Conservation (phyloP, 2,888 invertebrate species). For the Heliconius cydno region DNA sequence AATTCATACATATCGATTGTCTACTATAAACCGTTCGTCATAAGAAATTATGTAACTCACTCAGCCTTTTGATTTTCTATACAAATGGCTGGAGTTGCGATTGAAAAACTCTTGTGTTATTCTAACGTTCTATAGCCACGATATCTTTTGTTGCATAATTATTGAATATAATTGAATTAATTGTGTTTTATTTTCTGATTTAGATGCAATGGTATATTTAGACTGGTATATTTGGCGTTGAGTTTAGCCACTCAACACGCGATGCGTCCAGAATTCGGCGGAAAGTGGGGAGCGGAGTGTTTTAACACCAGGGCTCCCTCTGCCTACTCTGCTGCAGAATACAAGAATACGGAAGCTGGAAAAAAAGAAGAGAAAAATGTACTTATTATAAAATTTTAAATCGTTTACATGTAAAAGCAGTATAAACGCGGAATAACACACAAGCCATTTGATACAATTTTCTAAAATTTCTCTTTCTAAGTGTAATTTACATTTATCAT, state of each 20-base stretch:
- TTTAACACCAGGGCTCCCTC: too few species aligned
- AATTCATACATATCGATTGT: constrained; percentile 31
- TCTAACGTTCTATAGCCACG: constrained; percentile 20
- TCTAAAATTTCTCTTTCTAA: constrained; percentile 32
- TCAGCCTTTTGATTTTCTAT: constrained; percentile 28
- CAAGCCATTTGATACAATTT: constrained; percentile 22
- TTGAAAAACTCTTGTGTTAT: constrained; percentile 29
- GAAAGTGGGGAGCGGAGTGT: too few species aligned
- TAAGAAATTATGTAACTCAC: constrained; percentile 31
- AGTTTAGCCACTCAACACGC: too few species aligned
- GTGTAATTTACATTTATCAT: constrained; percentile 26
- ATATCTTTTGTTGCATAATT: constrained; percentile 21
- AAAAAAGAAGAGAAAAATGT: too few species aligned
- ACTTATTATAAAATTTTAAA: not conserved
- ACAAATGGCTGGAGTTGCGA: constrained; percentile 21
- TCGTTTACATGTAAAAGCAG: not conserved
- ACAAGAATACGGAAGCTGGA: too few species aligned
- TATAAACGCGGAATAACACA: constrained; percentile 4
- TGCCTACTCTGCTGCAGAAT: too few species aligned
- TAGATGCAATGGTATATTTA: not conserved
- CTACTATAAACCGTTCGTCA: constrained; percentile 25
- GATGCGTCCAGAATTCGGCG: too few species aligned
- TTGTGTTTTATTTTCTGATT: not conserved
- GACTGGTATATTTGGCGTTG: too few species aligned
- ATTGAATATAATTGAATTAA: constrained; percentile 13